These are phyloP conservation scores for Zaprionus taronus DNA, from an alignment of 1,140 invertebrate species.

Conservation along the genomic window DNA sequence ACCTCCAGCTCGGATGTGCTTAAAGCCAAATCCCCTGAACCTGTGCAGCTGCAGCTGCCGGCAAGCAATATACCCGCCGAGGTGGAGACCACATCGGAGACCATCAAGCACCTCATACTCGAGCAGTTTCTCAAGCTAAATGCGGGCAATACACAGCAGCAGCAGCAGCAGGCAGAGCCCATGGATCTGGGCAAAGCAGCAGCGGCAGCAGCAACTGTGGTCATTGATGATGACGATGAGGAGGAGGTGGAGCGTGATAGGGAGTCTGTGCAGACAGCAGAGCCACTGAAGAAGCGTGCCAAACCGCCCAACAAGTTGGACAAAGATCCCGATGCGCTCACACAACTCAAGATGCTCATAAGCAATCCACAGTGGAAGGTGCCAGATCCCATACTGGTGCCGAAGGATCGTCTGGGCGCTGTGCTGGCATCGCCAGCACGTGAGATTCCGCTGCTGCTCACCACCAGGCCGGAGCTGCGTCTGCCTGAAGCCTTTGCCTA, in stretches of 20 bases:
- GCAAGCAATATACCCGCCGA: constrained; percentile 73
- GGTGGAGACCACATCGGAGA: constrained; percentile 77
- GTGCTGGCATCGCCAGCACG: constrained; percentile 89
- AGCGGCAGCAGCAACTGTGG: constrained; percentile 73
- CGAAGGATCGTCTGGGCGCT: constrained; percentile 89
- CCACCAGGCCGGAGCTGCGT: constrained; percentile 88
- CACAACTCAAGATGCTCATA: constrained; percentile 90
- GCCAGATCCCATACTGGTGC: constrained; percentile 92
- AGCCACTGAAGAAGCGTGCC: constrained; percentile 86
- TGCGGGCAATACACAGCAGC: constrained; percentile 49
- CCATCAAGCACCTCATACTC: constrained; percentile 79
- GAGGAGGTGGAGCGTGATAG: constrained; percentile 85
- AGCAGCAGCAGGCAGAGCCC: constrained; percentile 86
- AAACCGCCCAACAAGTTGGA: constrained; percentile 75
- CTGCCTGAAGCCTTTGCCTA: constrained; percentile 89
- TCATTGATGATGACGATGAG: constrained; percentile 77
- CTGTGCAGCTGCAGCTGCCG: constrained; percentile 56
- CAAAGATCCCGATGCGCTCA: constrained; percentile 87
- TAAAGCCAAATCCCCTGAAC: constrained; percentile 62
- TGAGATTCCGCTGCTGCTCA: constrained; percentile 90
- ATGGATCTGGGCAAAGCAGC: constrained; percentile 86
- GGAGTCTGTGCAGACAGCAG: constrained; percentile 84
- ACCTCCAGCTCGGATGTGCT: constrained; percentile 76
- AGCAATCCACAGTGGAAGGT: constrained; percentile 89
- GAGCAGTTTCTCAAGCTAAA: constrained; percentile 82